Evolutionary conservation across 2,888 invertebrate genomes (phyloP), one percentile per base, ranked within the genome.

Genomic region (Marasmarcha lunaedactyla): DNA sequence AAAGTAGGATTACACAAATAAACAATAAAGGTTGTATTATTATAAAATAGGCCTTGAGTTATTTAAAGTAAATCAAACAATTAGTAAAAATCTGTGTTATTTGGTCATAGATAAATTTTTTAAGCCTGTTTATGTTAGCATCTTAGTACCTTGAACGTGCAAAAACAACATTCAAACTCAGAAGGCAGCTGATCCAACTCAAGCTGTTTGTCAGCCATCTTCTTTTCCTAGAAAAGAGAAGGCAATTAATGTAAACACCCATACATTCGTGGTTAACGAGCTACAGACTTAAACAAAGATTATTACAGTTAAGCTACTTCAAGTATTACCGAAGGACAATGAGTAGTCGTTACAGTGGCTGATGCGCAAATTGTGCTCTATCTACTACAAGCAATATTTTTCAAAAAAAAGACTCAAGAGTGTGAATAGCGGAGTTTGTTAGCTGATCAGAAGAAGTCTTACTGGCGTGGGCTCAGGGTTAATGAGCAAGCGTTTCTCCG

Each of bases 151-250:
- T 94, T 94, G 79, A 93, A 90, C 85, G 93, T 93, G 90, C 94
- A 95, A 92, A 94, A 95, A 90, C 94, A 95, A 92, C 95, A 95
- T 89, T 95, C 95, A 89, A 94, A 93, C 88, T 94, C 94, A 87
- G 92, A 94, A 86, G 94, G 94, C 84, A 93, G 88, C 87, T 94
- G 94, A 87, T 93, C 93, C 85, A 90, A 85, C 88, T 88, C 88
- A 79, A 91, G 89, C 78, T 86, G 85, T 84, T 88, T 87, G 70
- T 88, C 87, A 81, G 86, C 87, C 73, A 84, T 86, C 87, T 88
- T 89, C 89, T 89, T 87, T 77, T 87, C 87, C 86, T 87, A 84
- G 67, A 84, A 84, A 69, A 78, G 64, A 78, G 58, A 78, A 62
- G 11, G 30, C 30, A 9, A 30, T 30, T 30, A 30, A 11, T 30